Evolutionary conservation across 2,113 vertebrate species (phyloP).

Genomic region (Hirundichthys speculiger): DNA sequence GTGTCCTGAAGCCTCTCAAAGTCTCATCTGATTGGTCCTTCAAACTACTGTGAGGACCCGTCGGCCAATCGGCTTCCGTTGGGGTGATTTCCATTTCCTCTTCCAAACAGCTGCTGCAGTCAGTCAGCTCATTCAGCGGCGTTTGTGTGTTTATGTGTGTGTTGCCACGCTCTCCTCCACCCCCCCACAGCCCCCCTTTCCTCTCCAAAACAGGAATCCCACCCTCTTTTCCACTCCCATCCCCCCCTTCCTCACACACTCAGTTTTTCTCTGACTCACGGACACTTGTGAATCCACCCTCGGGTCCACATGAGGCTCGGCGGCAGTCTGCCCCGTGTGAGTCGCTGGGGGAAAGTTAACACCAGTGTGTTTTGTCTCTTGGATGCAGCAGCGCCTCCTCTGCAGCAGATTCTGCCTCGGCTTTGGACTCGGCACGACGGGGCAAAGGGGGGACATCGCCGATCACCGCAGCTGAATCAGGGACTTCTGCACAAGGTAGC

Average conservation of each 20-base stretch:
- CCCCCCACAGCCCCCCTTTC: slow-evolving; percentile 29
- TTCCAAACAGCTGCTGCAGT: slow-evolving; percentile 74
- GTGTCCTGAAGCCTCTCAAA: slow-evolving; percentile 11
- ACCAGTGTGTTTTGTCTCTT: slow-evolving; percentile 51
- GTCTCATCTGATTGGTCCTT: slow-evolving; percentile 38
- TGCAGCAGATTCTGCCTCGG: slow-evolving; percentile 47
- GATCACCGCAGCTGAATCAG: slow-evolving; percentile 30
- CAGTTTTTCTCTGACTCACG: slow-evolving; percentile 22
- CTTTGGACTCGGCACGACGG: slow-evolving; percentile 3
- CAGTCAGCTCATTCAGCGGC: slow-evolving; percentile 71
- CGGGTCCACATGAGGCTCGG: slow-evolving; percentile 62
- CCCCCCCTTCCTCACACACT: slow-evolving; percentile 52
- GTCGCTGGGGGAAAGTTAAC: slow-evolving; percentile 77
- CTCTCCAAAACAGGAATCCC: slow-evolving; percentile 44
- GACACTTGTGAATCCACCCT: slow-evolving; percentile 45
- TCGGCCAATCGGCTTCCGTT: slow-evolving; percentile 46
- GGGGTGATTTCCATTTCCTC: slow-evolving; percentile 58
- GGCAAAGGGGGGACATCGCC: slow-evolving; percentile 11
- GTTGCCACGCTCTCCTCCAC: slow-evolving; percentile 15
- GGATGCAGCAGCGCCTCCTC: slow-evolving; percentile 47
- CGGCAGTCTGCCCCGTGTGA: slow-evolving; percentile 51
- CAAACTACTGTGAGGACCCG: slow-evolving; percentile 15
- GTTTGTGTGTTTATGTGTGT: slow-evolving; percentile 43
- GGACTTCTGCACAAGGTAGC: slow-evolving; percentile 59
- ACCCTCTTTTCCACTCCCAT: slow-evolving; percentile 52